Conservation (phyloP, 2,888 invertebrate genomes). For the Nezara viridula region DNA sequence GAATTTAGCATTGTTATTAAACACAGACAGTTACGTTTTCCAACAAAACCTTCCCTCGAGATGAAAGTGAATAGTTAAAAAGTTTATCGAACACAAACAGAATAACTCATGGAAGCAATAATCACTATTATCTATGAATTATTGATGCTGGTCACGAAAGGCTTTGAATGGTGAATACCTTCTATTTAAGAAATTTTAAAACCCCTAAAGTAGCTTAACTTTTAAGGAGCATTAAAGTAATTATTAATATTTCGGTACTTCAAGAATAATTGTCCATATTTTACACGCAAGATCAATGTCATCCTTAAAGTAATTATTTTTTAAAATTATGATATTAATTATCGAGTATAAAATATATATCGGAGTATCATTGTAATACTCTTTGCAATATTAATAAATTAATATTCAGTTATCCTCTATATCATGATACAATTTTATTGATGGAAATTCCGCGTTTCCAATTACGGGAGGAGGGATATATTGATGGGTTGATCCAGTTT, state of each 20-base stretch:
- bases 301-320: background rate
- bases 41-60: background rate
- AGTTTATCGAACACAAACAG: background rate
- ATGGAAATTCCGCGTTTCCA: background rate
- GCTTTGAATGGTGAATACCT: background rate
- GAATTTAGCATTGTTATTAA: background rate
- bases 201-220: background rate
- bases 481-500: background rate
- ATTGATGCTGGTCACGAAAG: background rate
- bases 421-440: background rate
- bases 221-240: background rate
- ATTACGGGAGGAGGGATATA: background rate
- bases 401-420: too few species aligned
- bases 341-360: background rate
- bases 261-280: background rate
- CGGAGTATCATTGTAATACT: too few species aligned
- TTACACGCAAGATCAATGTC: background rate
- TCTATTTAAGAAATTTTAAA: background rate
- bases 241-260: background rate
- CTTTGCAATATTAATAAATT: too few species aligned
- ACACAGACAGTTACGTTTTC: background rate
- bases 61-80: conserved; percentile 3
- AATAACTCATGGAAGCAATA: conserved; percentile 1
- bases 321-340: background rate
- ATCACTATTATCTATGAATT: conserved; percentile 14